Conservation (phyloP, 2,797 vertebrate genomes). For the Falco rusticolus region DNA sequence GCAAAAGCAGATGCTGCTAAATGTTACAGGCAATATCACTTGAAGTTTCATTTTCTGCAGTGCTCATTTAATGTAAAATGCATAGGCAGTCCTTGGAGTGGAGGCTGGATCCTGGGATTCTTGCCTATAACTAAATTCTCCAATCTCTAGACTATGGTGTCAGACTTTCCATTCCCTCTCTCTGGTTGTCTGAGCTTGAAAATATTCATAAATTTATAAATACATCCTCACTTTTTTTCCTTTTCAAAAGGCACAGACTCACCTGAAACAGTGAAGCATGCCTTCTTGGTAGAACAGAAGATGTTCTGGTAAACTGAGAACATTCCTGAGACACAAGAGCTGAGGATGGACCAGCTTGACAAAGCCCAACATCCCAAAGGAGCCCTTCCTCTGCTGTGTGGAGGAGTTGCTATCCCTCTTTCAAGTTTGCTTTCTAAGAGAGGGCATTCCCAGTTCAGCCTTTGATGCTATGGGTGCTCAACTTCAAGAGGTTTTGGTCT, state of each 20-base stretch:
- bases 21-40: slow-evolving; percentile 7
- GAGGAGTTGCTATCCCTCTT: not conserved
- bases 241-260: not conserved
- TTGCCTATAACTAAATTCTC: not conserved
- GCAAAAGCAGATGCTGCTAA: slow-evolving; percentile 58
- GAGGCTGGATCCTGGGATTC: not conserved
- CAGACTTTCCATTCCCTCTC: not conserved
- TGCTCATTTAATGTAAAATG: slow-evolving; percentile 25
- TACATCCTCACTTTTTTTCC: not conserved
- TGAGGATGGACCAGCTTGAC: not conserved
- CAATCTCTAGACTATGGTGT: not conserved
- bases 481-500: not conserved
- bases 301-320: not conserved
- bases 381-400: not conserved
- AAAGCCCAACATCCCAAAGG: not conserved
- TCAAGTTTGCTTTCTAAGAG: not conserved
- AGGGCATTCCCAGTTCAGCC: not conserved
- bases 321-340: fast-evolving
- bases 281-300: not conserved
- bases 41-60: slow-evolving; percentile 36
- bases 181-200: not conserved
- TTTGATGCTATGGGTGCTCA: not conserved
- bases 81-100: not conserved
- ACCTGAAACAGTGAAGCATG: not conserved
- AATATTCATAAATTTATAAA: not conserved